phyloP scores from a whole-genome alignment of 2,888 invertebrate genomes.

The Parapristionchus giblindavisi region DNA sequence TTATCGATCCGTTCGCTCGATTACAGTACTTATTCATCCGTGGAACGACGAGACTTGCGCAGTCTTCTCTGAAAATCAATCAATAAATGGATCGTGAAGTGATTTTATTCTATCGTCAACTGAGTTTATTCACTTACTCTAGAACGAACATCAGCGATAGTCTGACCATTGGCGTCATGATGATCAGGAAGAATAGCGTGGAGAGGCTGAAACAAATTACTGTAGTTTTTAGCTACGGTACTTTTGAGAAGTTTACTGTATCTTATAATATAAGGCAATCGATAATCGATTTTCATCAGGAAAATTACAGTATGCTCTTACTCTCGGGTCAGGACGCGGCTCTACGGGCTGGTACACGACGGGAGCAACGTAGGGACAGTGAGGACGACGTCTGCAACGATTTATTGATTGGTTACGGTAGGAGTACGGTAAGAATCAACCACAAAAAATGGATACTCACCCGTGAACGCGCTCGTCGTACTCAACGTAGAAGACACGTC shows the following conservation, averaged over 20 bases:
- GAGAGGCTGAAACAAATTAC: slow-evolving; percentile 2
- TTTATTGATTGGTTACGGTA: not conserved
- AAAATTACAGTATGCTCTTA: not conserved
- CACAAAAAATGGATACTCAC: not conserved
- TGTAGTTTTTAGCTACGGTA: not conserved
- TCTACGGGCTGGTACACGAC: slow-evolving; percentile 10
- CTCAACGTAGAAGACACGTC: slow-evolving; percentile 13
- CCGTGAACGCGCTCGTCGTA: slow-evolving; percentile 31
- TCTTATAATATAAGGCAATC: not conserved
- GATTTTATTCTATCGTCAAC: too few relatives aligned
- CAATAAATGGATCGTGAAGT: too few relatives aligned
- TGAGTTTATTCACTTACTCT: too few relatives aligned
- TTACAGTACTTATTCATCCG: too few relatives aligned
- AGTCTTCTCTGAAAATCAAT: too few relatives aligned
- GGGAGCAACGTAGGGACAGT: slow-evolving; percentile 25
- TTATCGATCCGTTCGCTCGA: too few relatives aligned
- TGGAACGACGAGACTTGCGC: too few relatives aligned
- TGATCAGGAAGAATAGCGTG: slow-evolving; percentile 27
- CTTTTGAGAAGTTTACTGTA: not conserved
- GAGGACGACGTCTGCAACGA: slow-evolving; percentile 12
- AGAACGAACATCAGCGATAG: slow-evolving; percentile 24
- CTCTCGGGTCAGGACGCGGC: not conserved
- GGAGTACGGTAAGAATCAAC: not conserved
- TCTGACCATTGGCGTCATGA: slow-evolving; percentile 26
- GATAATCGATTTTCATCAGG: not conserved